Evolutionary conservation across 1,140 invertebrate genomes (phyloP), one percentile per base, ranked within the genome.

Genomic region (Hylaeus volcanicus): DNA sequence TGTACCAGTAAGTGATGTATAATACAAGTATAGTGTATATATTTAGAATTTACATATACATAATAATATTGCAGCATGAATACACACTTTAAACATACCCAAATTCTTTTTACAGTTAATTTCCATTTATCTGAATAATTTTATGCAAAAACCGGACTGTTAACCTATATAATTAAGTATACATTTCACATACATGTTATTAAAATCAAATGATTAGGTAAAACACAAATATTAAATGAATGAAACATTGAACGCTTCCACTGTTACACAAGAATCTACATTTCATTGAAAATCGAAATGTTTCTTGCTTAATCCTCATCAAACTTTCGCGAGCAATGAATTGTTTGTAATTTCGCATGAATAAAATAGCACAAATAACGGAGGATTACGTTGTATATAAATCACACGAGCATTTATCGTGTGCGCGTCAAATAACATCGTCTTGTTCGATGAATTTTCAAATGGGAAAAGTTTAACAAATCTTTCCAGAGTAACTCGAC

Each of bases 401-500:
- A 74, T 74, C 14, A 26, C 3, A 45, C 53, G 11, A 79, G 70
- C 60, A 74, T 79, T 73, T 64, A 79, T 79, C 77, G 26, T 41
- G 51, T 65, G 41, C 26, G 70, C 70, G 53, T 73, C 15, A 55
- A 73, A 48, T 79, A 74, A 73, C 69, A 73, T 74, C 53, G n/a
- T 55, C 26, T 51, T 12, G 15, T 74, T 48, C 6, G 12, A 37
- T 6, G 51, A 58, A 73, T 8, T 15, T 55, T 43, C 41, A 71
- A 5, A 37, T 1, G 14, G 41, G 45, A 48, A 48, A 6, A 64
- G 6, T 0, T 71, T 53, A n/a, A 60, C 12, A 56, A n/a, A 6
- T 45, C 51, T 79, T 43, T 14, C 9, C 6, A 14, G 5, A 43
- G n/a, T 11, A 63, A 70, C 12, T 55, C 37, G 3, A 43, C 5